phyloP scores from a whole-genome alignment of 2,797 vertebrate species.

The Rhinoraja longicauda region DNA sequence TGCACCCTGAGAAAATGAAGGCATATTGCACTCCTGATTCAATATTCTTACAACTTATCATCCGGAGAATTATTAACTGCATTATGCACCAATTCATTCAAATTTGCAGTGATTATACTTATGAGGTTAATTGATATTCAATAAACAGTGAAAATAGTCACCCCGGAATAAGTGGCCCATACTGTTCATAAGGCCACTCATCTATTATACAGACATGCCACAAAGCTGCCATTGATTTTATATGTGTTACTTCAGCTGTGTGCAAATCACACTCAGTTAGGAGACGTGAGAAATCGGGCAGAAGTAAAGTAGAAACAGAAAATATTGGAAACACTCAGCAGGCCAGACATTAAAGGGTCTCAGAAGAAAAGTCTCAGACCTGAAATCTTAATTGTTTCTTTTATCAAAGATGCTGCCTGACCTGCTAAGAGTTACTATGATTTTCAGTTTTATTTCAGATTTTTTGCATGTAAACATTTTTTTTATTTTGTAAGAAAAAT shows the following conservation, averaged over 20 bases:
- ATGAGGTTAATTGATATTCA: not conserved
- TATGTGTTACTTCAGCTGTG: not conserved
- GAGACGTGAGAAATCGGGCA: not conserved
- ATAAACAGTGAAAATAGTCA: not conserved
- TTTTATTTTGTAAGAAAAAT: not conserved
- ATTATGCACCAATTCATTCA: not conserved
- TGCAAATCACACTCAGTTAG: not conserved
- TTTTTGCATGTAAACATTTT: too few species aligned
- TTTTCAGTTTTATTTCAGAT: too few species aligned
- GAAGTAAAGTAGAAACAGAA: not conserved
- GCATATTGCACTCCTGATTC: not conserved
- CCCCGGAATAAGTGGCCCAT: not conserved
- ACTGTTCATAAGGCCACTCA: not conserved
- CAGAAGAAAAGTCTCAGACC: too few species aligned
- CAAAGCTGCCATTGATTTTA: not conserved
- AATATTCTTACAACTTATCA: not conserved
- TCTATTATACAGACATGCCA: not conserved
- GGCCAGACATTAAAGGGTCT: too few species aligned
- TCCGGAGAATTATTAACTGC: not conserved
- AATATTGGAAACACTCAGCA: too few species aligned
- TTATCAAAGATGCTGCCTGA: too few species aligned
- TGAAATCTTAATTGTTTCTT: too few species aligned
- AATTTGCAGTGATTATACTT: not conserved
- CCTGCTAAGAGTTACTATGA: too few species aligned
- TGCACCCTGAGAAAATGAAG: not conserved